Conservation (phyloP, 2,888 invertebrate genomes). For the Oligia latruncula region DNA sequence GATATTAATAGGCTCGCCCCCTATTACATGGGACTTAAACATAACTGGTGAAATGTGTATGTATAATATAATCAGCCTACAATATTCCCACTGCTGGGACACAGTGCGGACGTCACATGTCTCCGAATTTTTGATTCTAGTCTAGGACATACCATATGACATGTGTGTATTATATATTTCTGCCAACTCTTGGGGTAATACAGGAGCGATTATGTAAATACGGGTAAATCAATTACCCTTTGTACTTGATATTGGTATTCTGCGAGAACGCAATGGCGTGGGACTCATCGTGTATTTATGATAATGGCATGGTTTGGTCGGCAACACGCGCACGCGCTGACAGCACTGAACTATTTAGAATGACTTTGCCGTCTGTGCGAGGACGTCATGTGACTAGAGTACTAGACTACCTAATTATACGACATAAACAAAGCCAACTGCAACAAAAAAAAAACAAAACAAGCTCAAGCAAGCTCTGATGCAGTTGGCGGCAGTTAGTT, state of each 20-base stretch:
- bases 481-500: not conserved
- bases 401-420: not conserved
- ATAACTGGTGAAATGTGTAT: too few species aligned
- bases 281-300: conserved; percentile 28
- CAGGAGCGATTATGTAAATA: not conserved
- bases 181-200: not conserved
- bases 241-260: conserved; percentile 31
- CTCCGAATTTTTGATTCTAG: not conserved
- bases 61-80: too few species aligned
- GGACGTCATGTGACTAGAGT: not conserved
- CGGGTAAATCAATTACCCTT: conserved; percentile 17
- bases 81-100: not conserved
- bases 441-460: not conserved
- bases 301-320: conserved; percentile 4
- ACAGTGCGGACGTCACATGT: not conserved
- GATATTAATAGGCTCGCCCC: too few species aligned
- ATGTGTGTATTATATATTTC: too few species aligned
- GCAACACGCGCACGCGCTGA: not conserved
- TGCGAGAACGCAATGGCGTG: not conserved
- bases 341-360: conserved; percentile 6
- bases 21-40: too few species aligned
- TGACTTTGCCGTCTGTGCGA: not conserved
- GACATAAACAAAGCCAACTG: not conserved
- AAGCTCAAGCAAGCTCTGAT: not conserved
- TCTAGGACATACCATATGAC: not conserved